Percentiles rank a stretch among this genome's conserved stretches.
These are phyloP conservation scores for Nowickia ferox DNA, from an alignment of 2,888 invertebrate genomes.

Conservation along the genomic window DNA sequence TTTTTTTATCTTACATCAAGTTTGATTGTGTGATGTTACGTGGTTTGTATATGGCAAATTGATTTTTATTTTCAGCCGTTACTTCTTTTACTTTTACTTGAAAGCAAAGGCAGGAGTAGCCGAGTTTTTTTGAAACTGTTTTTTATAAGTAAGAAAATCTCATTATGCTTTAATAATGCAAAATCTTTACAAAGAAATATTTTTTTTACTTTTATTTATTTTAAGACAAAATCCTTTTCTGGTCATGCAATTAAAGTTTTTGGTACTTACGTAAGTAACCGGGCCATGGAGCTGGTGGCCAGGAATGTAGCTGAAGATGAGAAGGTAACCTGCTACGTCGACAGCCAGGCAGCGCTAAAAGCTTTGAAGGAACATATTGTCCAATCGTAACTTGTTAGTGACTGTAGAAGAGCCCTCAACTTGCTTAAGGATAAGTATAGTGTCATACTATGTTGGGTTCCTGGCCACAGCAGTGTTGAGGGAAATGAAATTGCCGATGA, in stretches of 20 bases:
- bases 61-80: slow-evolving; percentile 47
- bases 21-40: slow-evolving; percentile 45
- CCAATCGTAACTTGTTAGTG: no score
- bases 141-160: slow-evolving; percentile 35
- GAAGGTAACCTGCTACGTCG: no score
- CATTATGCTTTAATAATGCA: slow-evolving; percentile 54
- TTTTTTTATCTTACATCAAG: slow-evolving; percentile 16
- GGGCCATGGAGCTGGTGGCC: no score
- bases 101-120: neutral
- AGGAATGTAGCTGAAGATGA: no score
- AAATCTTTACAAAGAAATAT: slow-evolving; percentile 38
- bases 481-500: no score
- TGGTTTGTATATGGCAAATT: slow-evolving; percentile 47
- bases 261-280: no score
- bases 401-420: no score
- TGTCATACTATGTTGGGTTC: no score
- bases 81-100: neutral
- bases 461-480: no score
- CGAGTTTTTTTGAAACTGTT: slow-evolving; percentile 16
- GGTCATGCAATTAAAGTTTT: neutral
- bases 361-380: no score
- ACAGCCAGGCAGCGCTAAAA: no score
- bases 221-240: neutral
- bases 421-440: no score
- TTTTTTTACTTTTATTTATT: neutral